These are phyloP conservation scores for Cyrtonyx montezumae DNA, from an alignment of 2,113 vertebrate genomes.

Conservation along the genomic window DNA sequence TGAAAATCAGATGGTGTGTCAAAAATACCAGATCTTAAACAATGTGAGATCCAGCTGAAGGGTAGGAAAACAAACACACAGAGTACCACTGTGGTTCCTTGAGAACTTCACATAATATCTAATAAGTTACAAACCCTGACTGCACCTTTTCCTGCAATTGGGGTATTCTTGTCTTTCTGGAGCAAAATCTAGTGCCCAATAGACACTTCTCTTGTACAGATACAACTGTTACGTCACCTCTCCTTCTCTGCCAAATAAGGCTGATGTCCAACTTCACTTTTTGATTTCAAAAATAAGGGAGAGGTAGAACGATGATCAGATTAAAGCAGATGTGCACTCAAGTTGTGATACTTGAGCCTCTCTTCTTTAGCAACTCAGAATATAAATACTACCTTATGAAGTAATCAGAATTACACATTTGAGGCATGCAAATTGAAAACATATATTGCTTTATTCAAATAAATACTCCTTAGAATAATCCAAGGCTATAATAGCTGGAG, in stretches of 20 bases:
- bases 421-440: constrained; percentile 13
- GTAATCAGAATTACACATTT: background rate
- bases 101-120: background rate
- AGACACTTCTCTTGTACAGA: background rate
- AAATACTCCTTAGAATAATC: background rate
- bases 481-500: background rate
- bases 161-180: background rate
- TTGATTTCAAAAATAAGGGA: background rate
- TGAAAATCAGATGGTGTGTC: background rate
- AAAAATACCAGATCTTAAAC: background rate
- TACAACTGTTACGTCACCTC: rapidly evolving
- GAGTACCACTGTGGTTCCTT: background rate
- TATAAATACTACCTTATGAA: background rate
- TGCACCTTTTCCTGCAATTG: background rate
- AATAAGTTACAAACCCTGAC: background rate
- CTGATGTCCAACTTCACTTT: background rate
- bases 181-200: background rate
- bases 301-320: background rate
- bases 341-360: background rate
- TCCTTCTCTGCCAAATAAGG: background rate
- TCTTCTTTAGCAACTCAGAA: background rate
- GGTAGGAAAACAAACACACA: background rate
- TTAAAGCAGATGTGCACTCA: background rate
- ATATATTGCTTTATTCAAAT: background rate
- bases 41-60: background rate